Evolutionary conservation across 2,797 vertebrate genomes (phyloP).

Genomic region (Setipinna tenuifilis): DNA sequence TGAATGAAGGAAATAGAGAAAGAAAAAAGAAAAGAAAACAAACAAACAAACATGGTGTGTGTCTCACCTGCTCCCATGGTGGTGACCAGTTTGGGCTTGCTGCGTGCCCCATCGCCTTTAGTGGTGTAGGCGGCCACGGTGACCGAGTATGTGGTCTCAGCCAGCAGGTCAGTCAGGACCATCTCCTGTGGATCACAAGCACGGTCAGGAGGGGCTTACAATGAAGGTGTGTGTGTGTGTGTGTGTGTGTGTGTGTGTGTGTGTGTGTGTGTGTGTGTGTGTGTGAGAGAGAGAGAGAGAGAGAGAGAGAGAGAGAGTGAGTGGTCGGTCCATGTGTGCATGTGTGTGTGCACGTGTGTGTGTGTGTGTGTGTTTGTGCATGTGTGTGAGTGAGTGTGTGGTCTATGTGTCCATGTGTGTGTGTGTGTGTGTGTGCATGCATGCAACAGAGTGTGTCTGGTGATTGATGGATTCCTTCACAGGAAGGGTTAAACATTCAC

Average conservation of each 20-base stretch:
- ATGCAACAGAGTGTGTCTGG: background rate
- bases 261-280: background rate
- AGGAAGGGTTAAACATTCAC: background rate
- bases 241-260: slow-evolving; percentile 10
- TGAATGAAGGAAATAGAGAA: too few relatives aligned
- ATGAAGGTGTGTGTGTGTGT: background rate
- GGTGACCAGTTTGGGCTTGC: slow-evolving; percentile 93
- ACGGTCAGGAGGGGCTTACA: background rate
- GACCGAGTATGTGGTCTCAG: slow-evolving; percentile 95
- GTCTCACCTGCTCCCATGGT: slow-evolving; percentile 93
- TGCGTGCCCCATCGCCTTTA: slow-evolving; percentile 97
- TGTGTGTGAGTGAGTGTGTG: background rate
- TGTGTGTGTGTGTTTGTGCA: too few relatives aligned
- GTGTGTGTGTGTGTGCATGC: background rate
- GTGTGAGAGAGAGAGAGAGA: too few relatives aligned
- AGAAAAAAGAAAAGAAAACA: too few relatives aligned
- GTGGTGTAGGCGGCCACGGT: slow-evolving; percentile 97
- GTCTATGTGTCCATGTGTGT: background rate
- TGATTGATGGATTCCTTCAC: background rate
- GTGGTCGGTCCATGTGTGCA: too few relatives aligned
- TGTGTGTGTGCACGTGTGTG: too few relatives aligned
- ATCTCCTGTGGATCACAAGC: slow-evolving; percentile 82
- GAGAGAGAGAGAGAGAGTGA: too few relatives aligned
- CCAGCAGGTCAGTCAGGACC: slow-evolving; percentile 91
- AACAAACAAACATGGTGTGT: too few relatives aligned